Evolutionary conservation across 1,140 invertebrate genomes (phyloP).

Genomic region (Ridgeia piscesae): DNA sequence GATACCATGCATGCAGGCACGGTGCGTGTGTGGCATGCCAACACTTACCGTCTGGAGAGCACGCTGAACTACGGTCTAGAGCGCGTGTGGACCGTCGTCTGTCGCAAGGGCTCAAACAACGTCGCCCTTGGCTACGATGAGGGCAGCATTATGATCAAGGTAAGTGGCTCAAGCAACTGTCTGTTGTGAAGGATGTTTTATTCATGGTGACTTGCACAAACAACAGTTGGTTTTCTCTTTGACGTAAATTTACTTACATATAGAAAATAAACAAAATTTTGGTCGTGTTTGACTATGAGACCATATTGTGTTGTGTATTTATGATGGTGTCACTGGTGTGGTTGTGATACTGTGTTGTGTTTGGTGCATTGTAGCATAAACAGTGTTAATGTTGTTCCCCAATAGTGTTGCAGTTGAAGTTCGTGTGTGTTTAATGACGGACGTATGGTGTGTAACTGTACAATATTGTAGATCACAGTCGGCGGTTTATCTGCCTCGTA

Average conservation of each 20-base stretch:
- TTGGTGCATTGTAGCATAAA: not conserved
- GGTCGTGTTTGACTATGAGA: no score
- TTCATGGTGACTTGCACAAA: not conserved
- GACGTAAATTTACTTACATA: not conserved
- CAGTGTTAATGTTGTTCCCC: no score
- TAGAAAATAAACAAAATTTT: no score
- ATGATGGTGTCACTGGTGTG: no score
- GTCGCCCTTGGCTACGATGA: conserved; percentile 98
- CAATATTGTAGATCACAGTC: no score
- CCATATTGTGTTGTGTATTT: no score
- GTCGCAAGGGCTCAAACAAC: conserved; percentile 93
- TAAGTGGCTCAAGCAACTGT: conserved; percentile 23
- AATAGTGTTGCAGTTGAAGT: no score
- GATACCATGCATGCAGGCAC: conserved; percentile 63
- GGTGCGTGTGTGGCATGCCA: conserved; percentile 95
- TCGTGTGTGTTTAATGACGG: no score
- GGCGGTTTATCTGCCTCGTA: no score
- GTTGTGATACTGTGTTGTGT: no score
- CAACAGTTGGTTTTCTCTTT: not conserved
- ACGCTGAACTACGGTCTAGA: conserved; percentile 98
- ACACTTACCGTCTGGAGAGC: conserved; percentile 90
- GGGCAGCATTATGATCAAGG: conserved; percentile 92
- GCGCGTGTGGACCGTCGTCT: conserved; percentile 95
- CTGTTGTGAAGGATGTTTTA: not conserved
- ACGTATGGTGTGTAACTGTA: no score